A percentile compares a stretch with the other conserved stretches of the same genome.
Evolutionary conservation across 2,888 invertebrate species (phyloP).

Genomic region (Philhelius pedissequus): DNA sequence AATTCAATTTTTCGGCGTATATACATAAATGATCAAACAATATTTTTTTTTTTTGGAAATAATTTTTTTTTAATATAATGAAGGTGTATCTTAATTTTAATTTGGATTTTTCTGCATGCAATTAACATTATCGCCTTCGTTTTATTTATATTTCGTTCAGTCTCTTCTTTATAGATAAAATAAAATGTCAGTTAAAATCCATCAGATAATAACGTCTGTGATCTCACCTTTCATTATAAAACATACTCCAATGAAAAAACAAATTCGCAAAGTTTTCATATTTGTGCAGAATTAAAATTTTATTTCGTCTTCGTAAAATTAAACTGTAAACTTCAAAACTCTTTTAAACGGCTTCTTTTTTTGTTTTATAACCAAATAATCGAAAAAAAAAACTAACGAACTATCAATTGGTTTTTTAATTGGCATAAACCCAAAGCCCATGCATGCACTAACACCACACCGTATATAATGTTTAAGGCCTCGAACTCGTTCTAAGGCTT

Average conservation of each 20-base stretch:
- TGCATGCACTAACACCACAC: background rate
- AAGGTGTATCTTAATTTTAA: too few species aligned
- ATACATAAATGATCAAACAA: too few species aligned
- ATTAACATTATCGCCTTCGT: too few species aligned
- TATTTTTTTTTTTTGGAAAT: too few species aligned
- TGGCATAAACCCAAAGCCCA: background rate
- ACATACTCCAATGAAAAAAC: constrained; percentile 6
- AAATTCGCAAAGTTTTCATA: constrained; percentile 40
- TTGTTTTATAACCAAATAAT: background rate
- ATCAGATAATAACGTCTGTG: background rate
- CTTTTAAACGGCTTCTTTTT: background rate
- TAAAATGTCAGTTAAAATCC: background rate
- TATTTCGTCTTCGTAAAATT: background rate
- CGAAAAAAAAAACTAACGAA: background rate
- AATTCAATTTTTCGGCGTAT: too few species aligned
- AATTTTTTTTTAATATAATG: too few species aligned
- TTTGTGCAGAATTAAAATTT: background rate
- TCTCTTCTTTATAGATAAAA: too few species aligned
- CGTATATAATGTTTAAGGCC: background rate
- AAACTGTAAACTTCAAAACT: background rate
- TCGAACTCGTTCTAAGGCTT: constrained; percentile 43
- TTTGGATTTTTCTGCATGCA: too few species aligned
- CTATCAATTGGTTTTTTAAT: background rate
- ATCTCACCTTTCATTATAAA: constrained; percentile 40
- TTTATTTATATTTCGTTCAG: too few species aligned